phyloP scores from a whole-genome alignment of 1,140 invertebrate genomes.

The Cyclina sinensis region DNA sequence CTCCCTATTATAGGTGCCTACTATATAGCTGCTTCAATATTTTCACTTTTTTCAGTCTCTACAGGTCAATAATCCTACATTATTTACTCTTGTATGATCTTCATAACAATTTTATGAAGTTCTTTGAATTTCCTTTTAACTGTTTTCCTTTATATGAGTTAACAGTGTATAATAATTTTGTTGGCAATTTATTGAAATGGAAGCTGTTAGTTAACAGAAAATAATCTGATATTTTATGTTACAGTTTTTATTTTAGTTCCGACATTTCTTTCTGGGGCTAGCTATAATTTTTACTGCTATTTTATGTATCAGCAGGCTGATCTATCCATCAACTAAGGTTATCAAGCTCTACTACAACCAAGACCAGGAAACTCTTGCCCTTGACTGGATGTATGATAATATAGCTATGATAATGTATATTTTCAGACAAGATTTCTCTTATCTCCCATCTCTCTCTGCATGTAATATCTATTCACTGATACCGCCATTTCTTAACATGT shows the following conservation, averaged over 20 bases:
- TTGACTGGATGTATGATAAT: neutral
- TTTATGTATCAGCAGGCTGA: conserved; percentile 1
- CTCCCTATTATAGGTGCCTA: no score
- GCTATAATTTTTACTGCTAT: neutral
- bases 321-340: neutral
- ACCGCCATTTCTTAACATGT: neutral
- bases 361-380: neutral
- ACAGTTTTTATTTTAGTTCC: neutral
- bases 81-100: no score
- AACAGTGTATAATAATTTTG: no score
- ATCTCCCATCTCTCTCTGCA: neutral
- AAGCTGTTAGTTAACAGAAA: no score
- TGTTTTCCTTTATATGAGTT: no score
- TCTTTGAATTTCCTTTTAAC: no score
- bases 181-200: no score
- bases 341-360: neutral
- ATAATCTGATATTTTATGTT: no score
- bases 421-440: neutral
- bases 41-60: no score
- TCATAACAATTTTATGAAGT: no score
- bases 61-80: no score
- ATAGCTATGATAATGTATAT: neutral
- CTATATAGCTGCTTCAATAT: no score
- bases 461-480: conserved; percentile 9
- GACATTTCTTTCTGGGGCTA: neutral